Conservation (phyloP, 2,888 invertebrate species). For the Acanthosepion esculentum region DNA sequence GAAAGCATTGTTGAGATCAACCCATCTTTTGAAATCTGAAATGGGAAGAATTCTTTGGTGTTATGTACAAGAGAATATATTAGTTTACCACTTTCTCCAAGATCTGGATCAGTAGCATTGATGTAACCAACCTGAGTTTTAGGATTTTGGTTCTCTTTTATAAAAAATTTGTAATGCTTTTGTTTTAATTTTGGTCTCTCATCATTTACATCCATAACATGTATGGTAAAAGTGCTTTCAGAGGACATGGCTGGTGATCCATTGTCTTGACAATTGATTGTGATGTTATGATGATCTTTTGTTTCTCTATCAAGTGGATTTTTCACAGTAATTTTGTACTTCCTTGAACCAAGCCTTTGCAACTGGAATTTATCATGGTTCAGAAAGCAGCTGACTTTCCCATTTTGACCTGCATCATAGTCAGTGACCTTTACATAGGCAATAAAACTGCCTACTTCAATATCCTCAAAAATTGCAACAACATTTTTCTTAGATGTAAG, state of each 20-base stretch:
- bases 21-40: conserved; percentile 56
- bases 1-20: conserved; percentile 55
- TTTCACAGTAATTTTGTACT: conserved; percentile 55
- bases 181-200: conserved; percentile 55
- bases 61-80: conserved; percentile 53
- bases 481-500: conserved; percentile 55
- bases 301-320: conserved; percentile 51
- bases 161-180: conserved; percentile 50
- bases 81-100: conserved; percentile 54
- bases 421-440: conserved; percentile 54
- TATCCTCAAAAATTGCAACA: conserved; percentile 58
- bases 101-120: conserved; percentile 59
- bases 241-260: conserved; percentile 50
- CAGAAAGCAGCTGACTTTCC: conserved; percentile 62
- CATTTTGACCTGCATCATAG: conserved; percentile 55
- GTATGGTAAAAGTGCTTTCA: conserved; percentile 52
- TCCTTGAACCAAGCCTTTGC: conserved; percentile 55
- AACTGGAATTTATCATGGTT: conserved; percentile 60
- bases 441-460: conserved; percentile 57
- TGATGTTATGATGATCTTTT: conserved; percentile 52
- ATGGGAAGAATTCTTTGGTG: conserved; percentile 52
- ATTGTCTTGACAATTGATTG: conserved; percentile 52
- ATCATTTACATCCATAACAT: conserved; percentile 57
- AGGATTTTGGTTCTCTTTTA: conserved; percentile 54
- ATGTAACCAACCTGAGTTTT: conserved; percentile 54